Evolutionary conservation across 2,113 vertebrate species (phyloP), one percentile per base, ranked within the genome.

Genomic region (Colistium nudipinnis): DNA sequence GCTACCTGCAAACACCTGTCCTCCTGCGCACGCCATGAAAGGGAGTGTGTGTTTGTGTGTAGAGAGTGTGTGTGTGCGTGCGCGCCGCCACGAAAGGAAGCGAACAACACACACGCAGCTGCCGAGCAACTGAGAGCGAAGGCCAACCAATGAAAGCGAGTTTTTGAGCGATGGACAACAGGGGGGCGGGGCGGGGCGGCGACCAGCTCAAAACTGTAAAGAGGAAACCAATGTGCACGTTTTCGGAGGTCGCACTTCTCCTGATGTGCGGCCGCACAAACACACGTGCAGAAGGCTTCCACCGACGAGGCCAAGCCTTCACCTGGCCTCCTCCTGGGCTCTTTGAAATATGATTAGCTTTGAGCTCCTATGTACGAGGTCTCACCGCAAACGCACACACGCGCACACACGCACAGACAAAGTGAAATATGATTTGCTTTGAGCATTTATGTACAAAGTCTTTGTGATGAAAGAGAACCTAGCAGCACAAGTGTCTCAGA

Each of bases 291-390:
- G 77, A 82, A 80, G 84, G 70, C 83, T 62, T 62, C 53, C 59
- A 54, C 90, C 80, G 87, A 84, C 80, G 75, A 79, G 81, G 55
- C 76, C 74, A 77, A 74, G 66, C 83, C 56, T 87, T 90, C 66
- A 74, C 75, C 77, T 80, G 67, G 78, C 72, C 80, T 91, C 94
- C 94, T 93, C 88, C 92, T 86, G 87, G 91, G 92, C 88, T 91
- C 95, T 97, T 98, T 98, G 95, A 95, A 96, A 98, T 94, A 95
- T 94, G 95, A 98, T 98, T 96, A 96, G 96, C 96, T 96, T 98
- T 97, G 96, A 96, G 95, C 95, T 93, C 85, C 91, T 95, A 93
- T 94, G 94, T 94, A 97, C 95, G 94, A 97, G 95, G 94, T 96
- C 94, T 94, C 74, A 92, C 94, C 74, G 22, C 68, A 48, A 64